phyloP scores from a whole-genome alignment of 2,797 vertebrate genomes.

The Sus cebifrons region DNA sequence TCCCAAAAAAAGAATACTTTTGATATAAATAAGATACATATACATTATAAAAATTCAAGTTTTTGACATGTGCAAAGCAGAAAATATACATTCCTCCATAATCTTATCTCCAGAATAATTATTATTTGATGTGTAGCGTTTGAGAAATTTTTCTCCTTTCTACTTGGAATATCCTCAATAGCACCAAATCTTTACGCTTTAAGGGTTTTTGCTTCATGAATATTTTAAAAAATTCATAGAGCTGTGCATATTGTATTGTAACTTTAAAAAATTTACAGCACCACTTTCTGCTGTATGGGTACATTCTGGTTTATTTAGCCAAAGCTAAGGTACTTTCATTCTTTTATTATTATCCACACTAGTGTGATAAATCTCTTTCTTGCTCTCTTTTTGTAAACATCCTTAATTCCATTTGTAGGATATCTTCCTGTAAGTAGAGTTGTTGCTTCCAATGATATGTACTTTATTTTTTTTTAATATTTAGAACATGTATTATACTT shows the following conservation, averaged over 20 bases:
- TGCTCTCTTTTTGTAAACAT: not conserved
- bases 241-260: not conserved
- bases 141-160: conserved; percentile 23
- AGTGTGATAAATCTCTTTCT: not conserved
- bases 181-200: not conserved
- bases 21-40: not conserved
- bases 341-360: not conserved
- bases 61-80: not conserved
- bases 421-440: not conserved
- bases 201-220: conserved; percentile 38
- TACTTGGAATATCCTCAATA: conserved; percentile 25
- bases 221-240: not conserved
- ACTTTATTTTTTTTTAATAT: not conserved
- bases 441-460: not conserved
- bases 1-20: conserved; percentile 9
- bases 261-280: not conserved
- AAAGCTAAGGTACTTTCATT: not conserved
- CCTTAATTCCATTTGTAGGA: not conserved
- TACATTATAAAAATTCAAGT: conserved; percentile 41
- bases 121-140: not conserved
- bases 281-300: not conserved
- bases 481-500: too few relatives aligned
- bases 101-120: not conserved
- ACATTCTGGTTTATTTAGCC: not conserved
- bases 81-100: conserved; percentile 41